These are phyloP conservation scores for Orchestes rusci DNA, from an alignment of 2,888 invertebrate species.

Conservation along the genomic window DNA sequence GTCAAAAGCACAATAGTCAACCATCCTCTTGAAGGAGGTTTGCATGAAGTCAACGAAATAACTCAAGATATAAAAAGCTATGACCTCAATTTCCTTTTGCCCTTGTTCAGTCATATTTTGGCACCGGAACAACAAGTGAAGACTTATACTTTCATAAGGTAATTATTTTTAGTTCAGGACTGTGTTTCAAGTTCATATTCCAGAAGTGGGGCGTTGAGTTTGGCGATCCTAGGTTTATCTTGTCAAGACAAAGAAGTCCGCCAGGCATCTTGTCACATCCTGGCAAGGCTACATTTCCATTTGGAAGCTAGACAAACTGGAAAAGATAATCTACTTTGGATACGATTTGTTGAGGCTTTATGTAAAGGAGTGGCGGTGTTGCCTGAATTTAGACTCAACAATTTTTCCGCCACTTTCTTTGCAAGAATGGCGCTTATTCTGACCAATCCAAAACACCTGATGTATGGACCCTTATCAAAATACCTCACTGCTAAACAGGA, in stretches of 20 bases:
- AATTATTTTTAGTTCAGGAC: slow-evolving; percentile 11
- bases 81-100: slow-evolving; percentile 76
- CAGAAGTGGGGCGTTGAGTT: slow-evolving; percentile 52
- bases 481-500: slow-evolving; percentile 53
- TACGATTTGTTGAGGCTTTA: slow-evolving; percentile 60
- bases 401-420: slow-evolving; percentile 57
- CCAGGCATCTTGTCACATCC: slow-evolving; percentile 64
- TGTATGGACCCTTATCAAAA: slow-evolving; percentile 63
- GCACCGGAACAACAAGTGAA: slow-evolving; percentile 68
- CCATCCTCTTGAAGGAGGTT: slow-evolving; percentile 50
- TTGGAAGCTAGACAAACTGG: slow-evolving; percentile 59
- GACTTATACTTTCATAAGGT: slow-evolving; percentile 60
- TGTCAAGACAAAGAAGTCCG: slow-evolving; percentile 61
- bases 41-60: slow-evolving; percentile 28
- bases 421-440: slow-evolving; percentile 63
- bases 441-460: slow-evolving; percentile 64
- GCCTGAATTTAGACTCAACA: slow-evolving; percentile 37
- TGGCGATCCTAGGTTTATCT: slow-evolving; percentile 64
- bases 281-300: slow-evolving; percentile 67
- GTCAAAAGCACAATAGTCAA: slow-evolving; percentile 54
- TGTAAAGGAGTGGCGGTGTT: slow-evolving; percentile 46
- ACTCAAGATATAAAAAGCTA: slow-evolving; percentile 47
- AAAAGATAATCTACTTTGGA: slow-evolving; percentile 60
- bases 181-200: too few relatives aligned
- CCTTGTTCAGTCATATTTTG: slow-evolving; percentile 66